Percentiles rank a stretch among this genome's conserved stretches.
Evolutionary conservation across 2,113 vertebrate species (phyloP).

Genomic region (Dromaius novaehollandiae): DNA sequence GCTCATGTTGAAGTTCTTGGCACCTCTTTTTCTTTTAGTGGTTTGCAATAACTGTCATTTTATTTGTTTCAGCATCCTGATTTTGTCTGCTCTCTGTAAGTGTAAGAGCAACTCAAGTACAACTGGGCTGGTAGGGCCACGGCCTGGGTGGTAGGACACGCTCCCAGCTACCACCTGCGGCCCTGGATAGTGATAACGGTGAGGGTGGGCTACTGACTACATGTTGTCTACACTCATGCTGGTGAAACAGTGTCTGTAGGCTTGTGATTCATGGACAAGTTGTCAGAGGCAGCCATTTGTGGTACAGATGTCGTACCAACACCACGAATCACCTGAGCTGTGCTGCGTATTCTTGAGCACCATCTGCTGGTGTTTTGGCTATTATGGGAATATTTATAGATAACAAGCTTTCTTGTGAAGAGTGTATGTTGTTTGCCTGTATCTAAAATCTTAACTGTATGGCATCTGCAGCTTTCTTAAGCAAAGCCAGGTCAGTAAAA

Average conservation of each 20-base stretch:
- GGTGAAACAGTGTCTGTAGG: accelerated
- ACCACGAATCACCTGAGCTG: neutral
- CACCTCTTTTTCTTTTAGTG: neutral
- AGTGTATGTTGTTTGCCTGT: neutral
- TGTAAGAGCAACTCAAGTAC: neutral
- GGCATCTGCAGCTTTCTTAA: neutral
- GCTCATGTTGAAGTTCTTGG: neutral
- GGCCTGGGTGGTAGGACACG: neutral
- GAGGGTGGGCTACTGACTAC: neutral
- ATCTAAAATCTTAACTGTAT: neutral
- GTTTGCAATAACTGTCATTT: neutral
- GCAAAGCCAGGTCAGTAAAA: neutral
- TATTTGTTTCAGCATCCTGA: neutral
- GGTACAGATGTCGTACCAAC: neutral
- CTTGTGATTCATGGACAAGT: neutral
- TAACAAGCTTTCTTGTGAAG: neutral
- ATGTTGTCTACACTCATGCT: neutral
- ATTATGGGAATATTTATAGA: neutral
- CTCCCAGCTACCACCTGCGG: neutral
- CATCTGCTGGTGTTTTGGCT: slow-evolving; percentile 2
- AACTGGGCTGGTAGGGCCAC: no score
- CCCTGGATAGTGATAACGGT: neutral
- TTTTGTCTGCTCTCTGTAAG: neutral
- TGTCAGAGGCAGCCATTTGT: neutral
- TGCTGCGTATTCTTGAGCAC: neutral